Conservation (phyloP, 2,888 invertebrate genomes). For the Podotricha telesiphe region DNA sequence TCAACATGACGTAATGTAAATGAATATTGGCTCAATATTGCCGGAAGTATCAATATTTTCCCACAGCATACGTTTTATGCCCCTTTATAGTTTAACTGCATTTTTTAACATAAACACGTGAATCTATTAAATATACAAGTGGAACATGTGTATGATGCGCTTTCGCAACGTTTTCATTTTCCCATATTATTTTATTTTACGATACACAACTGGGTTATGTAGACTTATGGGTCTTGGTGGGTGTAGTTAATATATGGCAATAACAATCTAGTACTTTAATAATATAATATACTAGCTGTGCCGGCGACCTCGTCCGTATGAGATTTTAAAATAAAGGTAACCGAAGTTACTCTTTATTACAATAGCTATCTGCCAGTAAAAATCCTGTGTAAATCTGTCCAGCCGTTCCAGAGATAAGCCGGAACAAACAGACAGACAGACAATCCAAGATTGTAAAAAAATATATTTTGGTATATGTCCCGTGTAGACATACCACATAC, state of each 20-base stretch:
- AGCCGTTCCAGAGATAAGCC: too few species aligned
- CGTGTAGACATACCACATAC: too few species aligned
- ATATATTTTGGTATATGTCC: too few species aligned
- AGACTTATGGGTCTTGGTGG: conserved; percentile 53
- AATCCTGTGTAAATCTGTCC: too few species aligned
- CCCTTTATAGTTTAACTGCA: conserved; percentile 29
- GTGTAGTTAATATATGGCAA: not conserved
- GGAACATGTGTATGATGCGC: conserved; percentile 31
- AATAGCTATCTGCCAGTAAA: too few species aligned
- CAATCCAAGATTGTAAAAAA: too few species aligned
- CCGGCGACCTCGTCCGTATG: too few species aligned
- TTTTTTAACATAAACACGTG: conserved; percentile 36
- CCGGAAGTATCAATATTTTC: conserved; percentile 7
- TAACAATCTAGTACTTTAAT: not conserved
- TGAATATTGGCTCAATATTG: not conserved
- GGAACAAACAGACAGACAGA: too few species aligned
- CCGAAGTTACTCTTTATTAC: too few species aligned
- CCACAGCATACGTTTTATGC: conserved; percentile 4
- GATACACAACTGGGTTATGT: conserved; percentile 66
- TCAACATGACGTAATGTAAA: not conserved
- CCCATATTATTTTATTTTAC: conserved; percentile 52
- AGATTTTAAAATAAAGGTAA: too few species aligned
- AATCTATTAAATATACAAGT: conserved; percentile 32
- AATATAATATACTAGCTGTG: too few species aligned
- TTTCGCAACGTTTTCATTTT: conserved; percentile 49